Evolutionary conservation across 2,888 invertebrate genomes (phyloP).

Genomic region (Pocota personata): DNA sequence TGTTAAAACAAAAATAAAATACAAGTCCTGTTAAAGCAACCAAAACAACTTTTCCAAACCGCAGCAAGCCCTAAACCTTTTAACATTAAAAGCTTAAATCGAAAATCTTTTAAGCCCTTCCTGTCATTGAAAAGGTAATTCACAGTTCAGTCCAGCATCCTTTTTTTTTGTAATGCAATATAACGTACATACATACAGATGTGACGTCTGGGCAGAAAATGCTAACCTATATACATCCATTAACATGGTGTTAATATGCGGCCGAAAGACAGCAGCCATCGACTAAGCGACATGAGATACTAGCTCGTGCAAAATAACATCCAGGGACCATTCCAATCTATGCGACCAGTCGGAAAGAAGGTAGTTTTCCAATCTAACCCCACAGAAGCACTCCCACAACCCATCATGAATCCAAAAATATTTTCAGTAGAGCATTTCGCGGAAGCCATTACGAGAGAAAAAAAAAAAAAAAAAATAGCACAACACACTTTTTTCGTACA

Average conservation of each 20-base stretch:
- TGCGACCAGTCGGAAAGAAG: too few relatives aligned
- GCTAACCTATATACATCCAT: neutral
- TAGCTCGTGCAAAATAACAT: neutral
- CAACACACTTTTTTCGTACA: neutral
- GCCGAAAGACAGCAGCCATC: neutral
- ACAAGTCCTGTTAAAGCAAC: neutral
- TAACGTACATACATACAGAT: neutral
- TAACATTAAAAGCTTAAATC: neutral
- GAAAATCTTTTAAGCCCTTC: neutral
- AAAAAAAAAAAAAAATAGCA: neutral
- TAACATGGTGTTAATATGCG: neutral
- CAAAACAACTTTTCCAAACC: neutral
- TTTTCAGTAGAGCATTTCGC: neutral
- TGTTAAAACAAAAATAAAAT: too few relatives aligned
- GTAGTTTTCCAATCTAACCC: neutral
- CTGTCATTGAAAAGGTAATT: neutral
- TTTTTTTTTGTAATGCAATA: neutral
- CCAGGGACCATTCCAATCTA: neutral
- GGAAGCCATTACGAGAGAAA: neutral
- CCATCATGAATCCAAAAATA: neutral
- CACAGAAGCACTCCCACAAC: neutral
- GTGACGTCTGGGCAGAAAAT: neutral
- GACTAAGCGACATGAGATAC: neutral
- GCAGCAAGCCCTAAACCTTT: neutral
- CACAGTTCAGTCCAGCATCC: neutral